Conservation (phyloP, 2,888 invertebrate genomes). For the Ellobium chinense region DNA sequence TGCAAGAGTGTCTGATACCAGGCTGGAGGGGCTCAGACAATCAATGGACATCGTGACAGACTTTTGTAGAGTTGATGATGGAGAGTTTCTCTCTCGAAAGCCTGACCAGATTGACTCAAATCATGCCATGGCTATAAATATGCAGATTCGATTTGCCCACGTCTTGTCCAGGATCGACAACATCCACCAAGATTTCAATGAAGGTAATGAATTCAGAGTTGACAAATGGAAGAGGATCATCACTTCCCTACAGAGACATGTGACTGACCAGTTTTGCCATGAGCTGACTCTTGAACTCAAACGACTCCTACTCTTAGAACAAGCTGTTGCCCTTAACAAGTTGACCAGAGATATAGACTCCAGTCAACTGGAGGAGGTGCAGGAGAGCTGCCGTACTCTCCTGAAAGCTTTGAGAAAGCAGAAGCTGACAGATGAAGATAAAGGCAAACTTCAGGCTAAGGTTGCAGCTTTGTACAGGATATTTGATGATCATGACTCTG, state of each 20-base stretch:
- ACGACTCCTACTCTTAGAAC: conserved; percentile 38
- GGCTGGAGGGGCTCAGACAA: neutral
- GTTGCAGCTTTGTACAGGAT: neutral
- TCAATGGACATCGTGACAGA: conserved; percentile 2
- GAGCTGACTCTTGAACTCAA: conserved; percentile 39
- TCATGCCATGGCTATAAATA: conserved; percentile 16
- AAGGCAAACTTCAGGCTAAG: neutral
- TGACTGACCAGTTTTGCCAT: conserved; percentile 2
- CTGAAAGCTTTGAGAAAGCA: conserved; percentile 3
- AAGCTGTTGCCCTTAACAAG: neutral
- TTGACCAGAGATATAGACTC: conserved; percentile 3
- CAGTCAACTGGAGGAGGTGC: conserved; percentile 7
- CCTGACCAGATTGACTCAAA: conserved; percentile 27
- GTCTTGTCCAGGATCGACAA: conserved; percentile 14
- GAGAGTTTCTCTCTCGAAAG: conserved; percentile 18
- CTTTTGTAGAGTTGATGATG: conserved; percentile 37
- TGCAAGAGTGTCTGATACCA: conserved; percentile 3
- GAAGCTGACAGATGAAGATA: conserved; percentile 5
- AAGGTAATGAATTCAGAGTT: neutral
- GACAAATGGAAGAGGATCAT: conserved; percentile 30
- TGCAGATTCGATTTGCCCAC: conserved; percentile 30
- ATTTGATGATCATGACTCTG: neutral
- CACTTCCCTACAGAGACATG: conserved; percentile 7
- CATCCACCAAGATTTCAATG: conserved; percentile 30
- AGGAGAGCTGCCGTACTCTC: neutral